Percentiles rank a stretch among this genome's conserved stretches.
Evolutionary conservation across 2,113 vertebrate species (phyloP).

Genomic region (Natator depressus): DNA sequence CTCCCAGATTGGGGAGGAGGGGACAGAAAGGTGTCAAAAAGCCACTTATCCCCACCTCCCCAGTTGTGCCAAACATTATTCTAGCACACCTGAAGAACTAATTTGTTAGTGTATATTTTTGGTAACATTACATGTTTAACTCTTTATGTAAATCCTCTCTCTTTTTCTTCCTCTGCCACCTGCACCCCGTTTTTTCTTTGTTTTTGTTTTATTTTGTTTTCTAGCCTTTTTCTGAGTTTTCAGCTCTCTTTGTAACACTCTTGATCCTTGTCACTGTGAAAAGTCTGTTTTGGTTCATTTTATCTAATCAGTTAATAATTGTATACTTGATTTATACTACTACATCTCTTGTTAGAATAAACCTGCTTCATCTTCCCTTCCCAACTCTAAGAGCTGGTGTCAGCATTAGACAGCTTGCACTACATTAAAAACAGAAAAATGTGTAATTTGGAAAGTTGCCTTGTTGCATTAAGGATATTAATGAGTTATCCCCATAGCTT

Average conservation of each 20-base stretch:
- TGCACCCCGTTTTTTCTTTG: background rate
- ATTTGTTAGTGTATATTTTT: background rate
- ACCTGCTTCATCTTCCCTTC: background rate
- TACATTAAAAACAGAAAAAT: background rate
- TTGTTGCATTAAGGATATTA: background rate
- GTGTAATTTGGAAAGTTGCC: background rate
- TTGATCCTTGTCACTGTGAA: background rate
- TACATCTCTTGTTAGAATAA: background rate
- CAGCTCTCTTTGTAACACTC: conserved; percentile 5
- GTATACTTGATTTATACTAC: conserved; percentile 6
- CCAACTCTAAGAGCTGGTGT: background rate
- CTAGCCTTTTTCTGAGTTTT: conserved; percentile 9
- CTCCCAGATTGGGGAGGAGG: background rate
- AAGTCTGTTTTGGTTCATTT: background rate
- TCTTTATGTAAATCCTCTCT: background rate
- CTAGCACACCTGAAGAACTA: background rate
- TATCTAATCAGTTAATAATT: conserved; percentile 1
- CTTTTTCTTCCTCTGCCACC: background rate
- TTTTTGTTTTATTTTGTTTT: background rate
- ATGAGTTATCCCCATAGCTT: background rate
- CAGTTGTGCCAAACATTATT: background rate
- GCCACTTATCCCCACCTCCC: background rate
- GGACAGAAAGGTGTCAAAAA: background rate
- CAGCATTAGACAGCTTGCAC: background rate
- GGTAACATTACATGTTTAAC: conserved; percentile 47